These are phyloP conservation scores for Panagrolaimus sp. DNA, from an alignment of 1,140 invertebrate genomes.

Conservation along the genomic window DNA sequence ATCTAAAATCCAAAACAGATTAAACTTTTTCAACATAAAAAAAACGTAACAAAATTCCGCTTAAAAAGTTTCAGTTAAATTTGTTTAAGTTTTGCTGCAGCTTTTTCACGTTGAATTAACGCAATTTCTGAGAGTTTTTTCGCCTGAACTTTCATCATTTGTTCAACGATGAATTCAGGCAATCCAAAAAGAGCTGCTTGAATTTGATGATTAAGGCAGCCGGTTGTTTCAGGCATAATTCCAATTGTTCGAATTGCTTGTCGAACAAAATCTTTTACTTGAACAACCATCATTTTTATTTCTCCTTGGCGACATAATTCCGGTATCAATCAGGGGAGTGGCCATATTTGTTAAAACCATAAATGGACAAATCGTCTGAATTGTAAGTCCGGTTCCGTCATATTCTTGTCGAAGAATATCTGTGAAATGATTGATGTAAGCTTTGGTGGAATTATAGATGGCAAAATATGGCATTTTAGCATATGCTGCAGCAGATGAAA, in stretches of 20 bases:
- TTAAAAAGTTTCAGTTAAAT: too few species aligned
- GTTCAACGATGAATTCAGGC: too few species aligned
- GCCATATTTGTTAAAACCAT: slow-evolving; percentile 27
- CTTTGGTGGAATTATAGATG: neutral
- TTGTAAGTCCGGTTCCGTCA: slow-evolving; percentile 20
- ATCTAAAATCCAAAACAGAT: too few species aligned
- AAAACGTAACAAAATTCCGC: too few species aligned
- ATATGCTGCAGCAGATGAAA: neutral
- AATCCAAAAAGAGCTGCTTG: neutral
- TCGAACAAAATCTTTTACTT: neutral
- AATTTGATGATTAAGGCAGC: neutral
- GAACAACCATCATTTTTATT: neutral
- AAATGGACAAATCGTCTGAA: slow-evolving; percentile 21
- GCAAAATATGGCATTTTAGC: slow-evolving; percentile 4
- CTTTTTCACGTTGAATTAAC: too few species aligned
- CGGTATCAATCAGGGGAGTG: too few species aligned
- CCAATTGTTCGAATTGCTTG: neutral
- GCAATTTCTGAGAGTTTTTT: too few species aligned
- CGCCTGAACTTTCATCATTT: too few species aligned
- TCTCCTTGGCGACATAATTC: too few species aligned
- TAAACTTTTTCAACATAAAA: too few species aligned
- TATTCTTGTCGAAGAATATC: slow-evolving; percentile 20
- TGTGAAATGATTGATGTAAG: slow-evolving; percentile 9
- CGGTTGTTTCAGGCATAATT: neutral
- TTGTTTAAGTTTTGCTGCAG: too few species aligned